Percentiles rank a stretch among this genome's conserved stretches.
These are phyloP conservation scores for Protobothrops flavoviridis DNA, from an alignment of 2,113 vertebrate species.

Conservation along the genomic window DNA sequence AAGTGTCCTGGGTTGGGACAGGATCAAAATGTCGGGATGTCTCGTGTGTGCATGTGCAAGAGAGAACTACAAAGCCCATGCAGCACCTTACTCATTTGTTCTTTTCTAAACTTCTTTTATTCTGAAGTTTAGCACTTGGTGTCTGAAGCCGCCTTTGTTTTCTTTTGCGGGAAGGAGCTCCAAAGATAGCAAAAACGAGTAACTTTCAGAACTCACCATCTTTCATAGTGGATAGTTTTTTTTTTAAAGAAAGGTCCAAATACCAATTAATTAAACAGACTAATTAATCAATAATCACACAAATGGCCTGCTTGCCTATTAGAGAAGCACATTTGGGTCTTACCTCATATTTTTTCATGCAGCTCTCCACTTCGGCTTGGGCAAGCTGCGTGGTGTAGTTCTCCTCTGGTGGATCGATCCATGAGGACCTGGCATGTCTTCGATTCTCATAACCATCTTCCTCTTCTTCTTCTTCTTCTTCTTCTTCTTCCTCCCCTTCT, in stretches of 20 bases:
- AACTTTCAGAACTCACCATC: not conserved
- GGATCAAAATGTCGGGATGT: not conserved
- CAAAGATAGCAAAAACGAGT: not conserved
- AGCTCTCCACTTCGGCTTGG: slow-evolving; percentile 96
- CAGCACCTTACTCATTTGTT: not conserved
- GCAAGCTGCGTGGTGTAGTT: slow-evolving; percentile 78
- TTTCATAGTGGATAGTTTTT: not conserved
- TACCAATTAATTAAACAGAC: not conserved
- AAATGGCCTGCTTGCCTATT: not conserved
- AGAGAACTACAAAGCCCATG: not conserved
- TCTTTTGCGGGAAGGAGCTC: not conserved
- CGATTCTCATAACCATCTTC: slow-evolving; percentile 73
- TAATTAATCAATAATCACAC: not conserved
- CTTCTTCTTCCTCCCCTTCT: slow-evolving; percentile 62
- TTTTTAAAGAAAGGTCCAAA: not conserved
- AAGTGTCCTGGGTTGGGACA: slow-evolving; percentile 79
- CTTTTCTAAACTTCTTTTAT: not conserved
- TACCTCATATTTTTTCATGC: slow-evolving; percentile 94
- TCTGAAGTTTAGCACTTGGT: not conserved
- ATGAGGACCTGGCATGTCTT: slow-evolving; percentile 79
- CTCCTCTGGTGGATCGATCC: slow-evolving; percentile 92
- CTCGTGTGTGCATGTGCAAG: not conserved
- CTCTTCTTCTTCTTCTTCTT: slow-evolving; percentile 50
- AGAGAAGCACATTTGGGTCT: slow-evolving; percentile 27
- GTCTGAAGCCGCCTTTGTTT: not conserved